Evolutionary conservation across 2,888 invertebrate genomes (phyloP), one percentile per base, ranked within the genome.

Genomic region (Cloeon dipterum): DNA sequence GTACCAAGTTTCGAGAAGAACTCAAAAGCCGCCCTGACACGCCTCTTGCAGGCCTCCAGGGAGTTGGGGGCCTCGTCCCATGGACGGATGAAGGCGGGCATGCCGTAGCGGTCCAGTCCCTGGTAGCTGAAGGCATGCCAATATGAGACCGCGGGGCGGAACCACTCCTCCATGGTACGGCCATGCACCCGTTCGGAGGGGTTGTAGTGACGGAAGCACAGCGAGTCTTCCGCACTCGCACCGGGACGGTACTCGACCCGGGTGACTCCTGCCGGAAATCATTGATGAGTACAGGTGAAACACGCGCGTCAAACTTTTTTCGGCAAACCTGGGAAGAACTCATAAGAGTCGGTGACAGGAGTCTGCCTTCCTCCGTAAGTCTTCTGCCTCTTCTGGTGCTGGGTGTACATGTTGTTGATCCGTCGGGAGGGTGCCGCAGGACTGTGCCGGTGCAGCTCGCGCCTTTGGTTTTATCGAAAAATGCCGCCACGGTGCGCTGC

Each of bases 141-240:
- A 48, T 67, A 61, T 11, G 68, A 66, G 1, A 71, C 58, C 34
- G 70, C 66, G 45, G 61, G 67, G 33, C 68, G 60, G 13, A 71
- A 55, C 72, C 72, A 73, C 11, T 73, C 72, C 43, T 70, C 68
- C 68, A 73, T 68, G 1, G 63, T 50, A 7, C 60, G 57, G 1
- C 68, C 67, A 46, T 65, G 60, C 1, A 72, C 51, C 11, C 68
- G 56, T 56, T 72, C 66, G 3, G 50, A 43, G 3, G 60, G 51
- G 50, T 63, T 67, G 53, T 70, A 72, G 50, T 68, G 62, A 11
- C 66, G 67, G 50, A 62, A 73, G 33, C 57, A 58, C 23, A 61
- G 44, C 0, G 59, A 57, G 25, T 70, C 68, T 4, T 56, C 56
- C 2, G 61, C 52, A 0, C 57, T 51, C 5, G 65, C 62, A 52